Percentiles rank a stretch among this genome's conserved stretches.
These are phyloP conservation scores for Ibycter americanus DNA, from an alignment of 2,797 vertebrate genomes.

Conservation along the genomic window DNA sequence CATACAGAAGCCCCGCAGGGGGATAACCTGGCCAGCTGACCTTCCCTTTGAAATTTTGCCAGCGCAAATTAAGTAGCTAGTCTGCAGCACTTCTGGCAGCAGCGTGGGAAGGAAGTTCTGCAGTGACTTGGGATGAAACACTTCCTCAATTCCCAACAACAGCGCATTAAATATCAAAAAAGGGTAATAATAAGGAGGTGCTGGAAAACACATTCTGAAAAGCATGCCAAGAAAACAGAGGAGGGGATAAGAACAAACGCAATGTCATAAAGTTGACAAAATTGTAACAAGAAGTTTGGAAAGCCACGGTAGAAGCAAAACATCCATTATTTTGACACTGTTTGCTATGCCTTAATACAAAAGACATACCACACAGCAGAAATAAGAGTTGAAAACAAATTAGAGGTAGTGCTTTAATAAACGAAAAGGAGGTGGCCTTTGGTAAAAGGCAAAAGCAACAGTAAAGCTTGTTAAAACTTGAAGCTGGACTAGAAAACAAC, in stretches of 20 bases:
- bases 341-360: background rate
- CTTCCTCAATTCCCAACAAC: constrained; percentile 43
- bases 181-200: background rate
- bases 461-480: background rate
- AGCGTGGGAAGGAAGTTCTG: constrained; percentile 32
- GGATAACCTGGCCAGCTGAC: constrained; percentile 54
- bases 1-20: background rate
- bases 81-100: constrained; percentile 29
- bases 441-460: background rate
- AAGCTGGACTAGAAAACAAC: background rate
- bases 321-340: background rate
- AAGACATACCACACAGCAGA: background rate
- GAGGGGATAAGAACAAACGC: background rate
- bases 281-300: background rate
- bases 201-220: background rate
- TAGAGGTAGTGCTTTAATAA: background rate
- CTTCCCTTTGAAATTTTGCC: constrained; percentile 55
- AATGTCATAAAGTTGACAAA: background rate
- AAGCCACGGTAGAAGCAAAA: background rate
- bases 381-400: background rate
- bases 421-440: background rate
- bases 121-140: constrained; percentile 38
- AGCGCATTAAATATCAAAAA: background rate
- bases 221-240: background rate
- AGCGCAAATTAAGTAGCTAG: constrained; percentile 55